Conservation (phyloP, 1,140 invertebrate genomes). For the Bombus soroeensis region DNA sequence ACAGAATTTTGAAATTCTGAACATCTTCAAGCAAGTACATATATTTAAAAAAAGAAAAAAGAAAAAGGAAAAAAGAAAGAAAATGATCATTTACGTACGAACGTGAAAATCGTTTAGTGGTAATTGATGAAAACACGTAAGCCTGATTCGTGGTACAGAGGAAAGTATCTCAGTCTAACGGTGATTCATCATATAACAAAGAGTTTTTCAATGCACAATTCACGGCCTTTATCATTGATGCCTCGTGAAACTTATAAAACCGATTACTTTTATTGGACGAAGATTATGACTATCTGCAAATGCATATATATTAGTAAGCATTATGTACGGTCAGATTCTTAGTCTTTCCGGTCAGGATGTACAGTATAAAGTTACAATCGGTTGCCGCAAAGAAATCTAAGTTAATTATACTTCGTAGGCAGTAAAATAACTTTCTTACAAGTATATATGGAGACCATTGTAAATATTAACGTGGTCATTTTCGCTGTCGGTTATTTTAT, state of each 20-base stretch:
- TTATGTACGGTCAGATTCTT: conserved; percentile 3
- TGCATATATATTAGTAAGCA: neutral
- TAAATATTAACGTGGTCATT: neutral
- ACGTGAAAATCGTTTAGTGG: neutral
- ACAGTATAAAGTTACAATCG: neutral
- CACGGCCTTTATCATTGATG: conserved; percentile 8
- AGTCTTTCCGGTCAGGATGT: neutral
- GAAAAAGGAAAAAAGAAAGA: too few species aligned
- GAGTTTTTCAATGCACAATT: conserved; percentile 31
- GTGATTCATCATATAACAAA: conserved; percentile 6
- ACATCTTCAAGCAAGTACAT: neutral
- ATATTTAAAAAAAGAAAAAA: too few species aligned
- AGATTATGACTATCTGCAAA: conserved; percentile 38
- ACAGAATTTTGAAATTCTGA: neutral
- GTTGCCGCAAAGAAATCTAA: neutral
- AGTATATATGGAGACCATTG: neutral
- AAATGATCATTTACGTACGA: neutral
- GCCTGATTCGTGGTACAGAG: neutral
- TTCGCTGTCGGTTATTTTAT: too few species aligned
- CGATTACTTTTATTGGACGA: conserved; percentile 23
- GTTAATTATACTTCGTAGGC: neutral
- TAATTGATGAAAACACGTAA: neutral
- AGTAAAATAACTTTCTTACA: neutral
- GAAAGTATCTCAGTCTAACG: neutral
- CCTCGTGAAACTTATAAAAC: conserved; percentile 10